phyloP scores from a whole-genome alignment of 2,888 invertebrate species.

The Rotaria sp. region DNA sequence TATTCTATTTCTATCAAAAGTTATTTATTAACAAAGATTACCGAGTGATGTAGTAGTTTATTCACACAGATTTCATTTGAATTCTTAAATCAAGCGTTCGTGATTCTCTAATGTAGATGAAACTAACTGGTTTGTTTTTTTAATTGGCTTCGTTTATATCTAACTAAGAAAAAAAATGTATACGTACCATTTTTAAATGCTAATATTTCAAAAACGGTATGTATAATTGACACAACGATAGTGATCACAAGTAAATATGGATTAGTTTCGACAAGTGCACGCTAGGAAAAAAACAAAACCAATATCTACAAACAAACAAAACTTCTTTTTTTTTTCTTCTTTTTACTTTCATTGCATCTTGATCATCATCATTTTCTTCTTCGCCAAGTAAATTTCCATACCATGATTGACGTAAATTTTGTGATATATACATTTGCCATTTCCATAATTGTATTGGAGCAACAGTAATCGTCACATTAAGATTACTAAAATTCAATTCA shows the following conservation, averaged over 20 bases:
- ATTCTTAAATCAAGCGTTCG: too few relatives aligned
- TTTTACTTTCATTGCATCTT: conserved; percentile 62
- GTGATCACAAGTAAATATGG: conserved; percentile 86
- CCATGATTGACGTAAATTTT: conserved; percentile 82
- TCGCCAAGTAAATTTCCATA: conserved; percentile 60
- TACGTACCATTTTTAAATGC: conserved; percentile 87
- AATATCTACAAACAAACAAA: background rate
- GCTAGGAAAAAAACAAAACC: conserved; percentile 58
- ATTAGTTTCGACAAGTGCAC: conserved; percentile 88
- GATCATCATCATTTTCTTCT: conserved; percentile 60
- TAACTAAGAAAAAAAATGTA: too few relatives aligned
- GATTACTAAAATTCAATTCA: conserved; percentile 45
- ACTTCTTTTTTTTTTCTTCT: background rate
- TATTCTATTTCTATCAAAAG: too few relatives aligned
- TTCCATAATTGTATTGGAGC: conserved; percentile 87
- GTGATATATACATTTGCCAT: conserved; percentile 96
- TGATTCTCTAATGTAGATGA: too few relatives aligned
- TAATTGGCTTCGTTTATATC: too few relatives aligned
- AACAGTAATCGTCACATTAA: conserved; percentile 58
- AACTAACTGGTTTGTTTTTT: too few relatives aligned
- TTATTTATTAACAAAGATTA: too few relatives aligned
- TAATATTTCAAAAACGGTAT: conserved; percentile 91
- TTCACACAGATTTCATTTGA: too few relatives aligned
- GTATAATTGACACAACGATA: conserved; percentile 80
- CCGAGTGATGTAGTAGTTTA: too few relatives aligned